Conservation (phyloP, 1,140 invertebrate genomes). For the Trichogramma pretiosum region DNA sequence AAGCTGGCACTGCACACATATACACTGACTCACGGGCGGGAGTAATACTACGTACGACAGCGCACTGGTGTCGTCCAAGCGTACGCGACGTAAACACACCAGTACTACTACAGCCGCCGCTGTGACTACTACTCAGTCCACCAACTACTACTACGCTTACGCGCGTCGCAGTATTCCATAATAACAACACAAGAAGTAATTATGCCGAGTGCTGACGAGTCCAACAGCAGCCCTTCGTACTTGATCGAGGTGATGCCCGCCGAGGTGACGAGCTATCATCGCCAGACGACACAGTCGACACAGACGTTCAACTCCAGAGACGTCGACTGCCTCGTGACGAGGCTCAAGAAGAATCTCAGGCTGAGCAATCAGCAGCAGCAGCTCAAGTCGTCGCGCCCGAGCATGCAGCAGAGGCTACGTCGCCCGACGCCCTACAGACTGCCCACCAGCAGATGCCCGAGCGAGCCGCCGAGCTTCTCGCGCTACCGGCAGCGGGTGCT, state of each 20-base stretch:
- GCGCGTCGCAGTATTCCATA: too few species aligned
- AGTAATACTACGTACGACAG: neutral
- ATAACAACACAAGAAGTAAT: too few species aligned
- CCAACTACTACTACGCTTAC: neutral
- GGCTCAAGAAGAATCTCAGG: conserved; percentile 62
- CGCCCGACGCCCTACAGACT: conserved; percentile 55
- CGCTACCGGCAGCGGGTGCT: conserved; percentile 22
- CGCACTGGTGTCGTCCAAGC: conserved; percentile 6
- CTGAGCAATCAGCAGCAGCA: conserved; percentile 44
- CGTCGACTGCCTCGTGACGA: conserved; percentile 59
- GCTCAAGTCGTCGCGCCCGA: conserved; percentile 39
- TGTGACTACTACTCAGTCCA: conserved; percentile 1
- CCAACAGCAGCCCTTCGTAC: too few species aligned
- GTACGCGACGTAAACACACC: too few species aligned
- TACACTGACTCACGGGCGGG: neutral
- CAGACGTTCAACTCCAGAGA: conserved; percentile 47
- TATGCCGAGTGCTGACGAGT: conserved; percentile 43
- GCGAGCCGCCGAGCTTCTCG: conserved; percentile 7
- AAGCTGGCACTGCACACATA: conserved; percentile 6
- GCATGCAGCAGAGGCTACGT: conserved; percentile 36
- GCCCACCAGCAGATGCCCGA: conserved; percentile 33
- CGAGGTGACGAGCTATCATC: conserved; percentile 20
- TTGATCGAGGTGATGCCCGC: conserved; percentile 41
- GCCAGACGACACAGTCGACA: conserved; percentile 10
- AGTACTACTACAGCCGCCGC: neutral